Evolutionary conservation across 2,113 vertebrate genomes (phyloP).

Genomic region (Rattus rattus): DNA sequence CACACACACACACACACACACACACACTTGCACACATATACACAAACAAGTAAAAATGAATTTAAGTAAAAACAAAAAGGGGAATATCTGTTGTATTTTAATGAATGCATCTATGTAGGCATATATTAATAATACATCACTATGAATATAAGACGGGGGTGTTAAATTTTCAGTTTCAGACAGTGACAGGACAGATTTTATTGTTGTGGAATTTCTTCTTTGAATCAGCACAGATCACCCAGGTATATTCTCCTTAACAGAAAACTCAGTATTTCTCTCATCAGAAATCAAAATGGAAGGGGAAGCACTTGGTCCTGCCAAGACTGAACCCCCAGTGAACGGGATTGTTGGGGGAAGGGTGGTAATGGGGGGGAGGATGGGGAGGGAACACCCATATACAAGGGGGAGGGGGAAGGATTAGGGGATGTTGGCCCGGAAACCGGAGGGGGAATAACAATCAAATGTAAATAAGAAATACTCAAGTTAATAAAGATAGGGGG

Average conservation of each 20-base stretch:
- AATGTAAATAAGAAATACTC: too few species aligned
- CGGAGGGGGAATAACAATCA: too few species aligned
- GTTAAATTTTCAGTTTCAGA: neutral
- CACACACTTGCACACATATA: neutral
- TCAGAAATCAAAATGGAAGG: neutral
- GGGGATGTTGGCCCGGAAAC: too few species aligned
- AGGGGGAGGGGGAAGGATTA: too few species aligned
- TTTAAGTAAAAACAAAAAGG: neutral
- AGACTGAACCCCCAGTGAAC: too few species aligned
- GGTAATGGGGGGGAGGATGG: too few species aligned
- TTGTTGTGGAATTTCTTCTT: neutral
- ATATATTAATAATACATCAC: neutral
- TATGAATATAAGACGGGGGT: neutral
- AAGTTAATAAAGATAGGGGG: too few species aligned
- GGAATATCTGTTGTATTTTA: neutral
- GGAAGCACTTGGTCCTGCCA: too few species aligned
- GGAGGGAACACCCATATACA: too few species aligned
- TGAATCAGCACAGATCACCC: neutral
- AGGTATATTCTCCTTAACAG: neutral
- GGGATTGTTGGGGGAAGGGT: too few species aligned
- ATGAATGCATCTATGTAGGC: neutral
- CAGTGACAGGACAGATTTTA: neutral
- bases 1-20: rapidly evolving
- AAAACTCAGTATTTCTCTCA: neutral
- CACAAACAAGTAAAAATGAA: neutral